Evolutionary conservation across 2,113 vertebrate genomes (phyloP).

Genomic region (Pogona vitticeps): DNA sequence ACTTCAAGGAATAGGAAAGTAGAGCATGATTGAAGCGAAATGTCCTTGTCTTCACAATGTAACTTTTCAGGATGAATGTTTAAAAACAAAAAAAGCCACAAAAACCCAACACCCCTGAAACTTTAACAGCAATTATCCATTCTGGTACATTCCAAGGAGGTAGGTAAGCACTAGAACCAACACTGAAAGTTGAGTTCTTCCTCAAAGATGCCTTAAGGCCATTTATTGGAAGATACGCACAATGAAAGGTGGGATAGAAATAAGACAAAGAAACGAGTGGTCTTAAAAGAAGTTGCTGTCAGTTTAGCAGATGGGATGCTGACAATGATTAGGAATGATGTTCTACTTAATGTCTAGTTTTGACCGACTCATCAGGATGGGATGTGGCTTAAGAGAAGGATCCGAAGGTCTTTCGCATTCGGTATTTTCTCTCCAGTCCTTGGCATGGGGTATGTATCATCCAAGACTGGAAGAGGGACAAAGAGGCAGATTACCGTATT

Average conservation of each 20-base stretch:
- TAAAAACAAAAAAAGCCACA: background rate
- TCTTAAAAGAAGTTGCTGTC: too few species aligned
- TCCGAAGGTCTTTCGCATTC: too few species aligned
- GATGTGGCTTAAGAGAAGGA: too few species aligned
- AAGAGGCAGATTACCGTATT: too few species aligned
- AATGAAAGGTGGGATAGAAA: too few species aligned
- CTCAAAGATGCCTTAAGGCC: too few species aligned
- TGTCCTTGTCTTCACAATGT: background rate
- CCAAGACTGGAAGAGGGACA: too few species aligned
- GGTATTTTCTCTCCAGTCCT: background rate
- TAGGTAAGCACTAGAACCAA: background rate
- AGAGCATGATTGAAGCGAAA: background rate
- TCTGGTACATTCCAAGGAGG: background rate
- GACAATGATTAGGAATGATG: too few species aligned
- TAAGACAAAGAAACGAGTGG: too few species aligned
- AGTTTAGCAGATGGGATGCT: too few species aligned
- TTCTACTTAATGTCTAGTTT: background rate
- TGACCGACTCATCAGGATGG: background rate
- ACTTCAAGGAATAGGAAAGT: background rate
- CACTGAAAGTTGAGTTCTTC: too few species aligned
- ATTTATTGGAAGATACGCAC: too few species aligned
- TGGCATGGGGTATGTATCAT: background rate
- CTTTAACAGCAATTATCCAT: background rate
- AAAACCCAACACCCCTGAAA: background rate
- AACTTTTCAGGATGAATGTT: background rate